These are phyloP conservation scores for Acrobasis consociella DNA, from an alignment of 2,888 invertebrate genomes.

Conservation along the genomic window DNA sequence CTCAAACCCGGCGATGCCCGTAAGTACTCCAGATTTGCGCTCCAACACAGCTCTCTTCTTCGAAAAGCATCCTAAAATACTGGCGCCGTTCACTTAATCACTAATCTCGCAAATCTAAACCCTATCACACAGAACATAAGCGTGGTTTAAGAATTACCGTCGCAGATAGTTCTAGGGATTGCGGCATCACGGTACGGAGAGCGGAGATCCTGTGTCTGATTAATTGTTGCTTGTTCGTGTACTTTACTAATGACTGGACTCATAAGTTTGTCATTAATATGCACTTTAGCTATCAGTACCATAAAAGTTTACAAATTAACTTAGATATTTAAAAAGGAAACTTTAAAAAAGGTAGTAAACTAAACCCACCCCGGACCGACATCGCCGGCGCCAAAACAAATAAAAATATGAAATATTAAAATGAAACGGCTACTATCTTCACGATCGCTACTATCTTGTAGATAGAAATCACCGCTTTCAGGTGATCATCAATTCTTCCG, in stretches of 20 bases:
- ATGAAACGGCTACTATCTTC: constrained; percentile 67
- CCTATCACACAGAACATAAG: constrained; percentile 47
- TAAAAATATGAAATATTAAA: constrained; percentile 61
- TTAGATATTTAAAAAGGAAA: background rate
- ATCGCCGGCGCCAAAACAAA: constrained; percentile 39
- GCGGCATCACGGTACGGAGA: constrained; percentile 73
- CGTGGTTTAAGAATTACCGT: constrained; percentile 42
- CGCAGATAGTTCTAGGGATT: constrained; percentile 56
- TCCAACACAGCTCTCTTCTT: constrained; percentile 58
- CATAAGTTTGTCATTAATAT: constrained; percentile 22
- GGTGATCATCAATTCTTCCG: constrained; percentile 78
- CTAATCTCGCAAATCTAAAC: constrained; percentile 51
- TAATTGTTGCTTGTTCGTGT: constrained; percentile 51
- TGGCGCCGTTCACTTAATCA: constrained; percentile 59
- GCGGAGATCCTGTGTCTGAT: constrained; percentile 77
- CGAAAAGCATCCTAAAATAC: constrained; percentile 80
- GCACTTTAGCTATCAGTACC: constrained; percentile 1
- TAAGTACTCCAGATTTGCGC: background rate
- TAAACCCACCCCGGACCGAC: constrained; percentile 1
- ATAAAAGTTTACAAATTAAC: background rate
- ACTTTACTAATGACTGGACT: constrained; percentile 21
- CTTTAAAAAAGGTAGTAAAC: background rate
- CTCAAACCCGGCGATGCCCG: constrained; percentile 1
- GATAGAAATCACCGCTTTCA: constrained; percentile 72
- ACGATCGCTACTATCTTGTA: constrained; percentile 62